phyloP scores from a whole-genome alignment of 1,140 invertebrate species.

The Drosophila malerkotliana region DNA sequence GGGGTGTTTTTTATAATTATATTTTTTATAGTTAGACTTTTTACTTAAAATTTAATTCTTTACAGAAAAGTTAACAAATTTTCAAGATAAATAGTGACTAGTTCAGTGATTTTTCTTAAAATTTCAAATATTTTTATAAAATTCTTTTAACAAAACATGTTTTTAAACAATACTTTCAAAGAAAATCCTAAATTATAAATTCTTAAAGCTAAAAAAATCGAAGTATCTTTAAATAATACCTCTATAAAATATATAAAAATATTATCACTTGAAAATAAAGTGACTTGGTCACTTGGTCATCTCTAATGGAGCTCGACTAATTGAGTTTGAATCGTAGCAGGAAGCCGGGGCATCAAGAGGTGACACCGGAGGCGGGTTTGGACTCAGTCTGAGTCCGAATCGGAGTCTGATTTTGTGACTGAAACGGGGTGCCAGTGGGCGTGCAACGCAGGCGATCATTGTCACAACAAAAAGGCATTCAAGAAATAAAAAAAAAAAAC shows the following conservation, averaged over 20 bases:
- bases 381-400: not conserved
- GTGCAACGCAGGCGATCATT: constrained; percentile 76
- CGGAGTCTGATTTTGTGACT: not conserved
- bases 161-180: no score
- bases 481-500: not conserved
- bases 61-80: no score
- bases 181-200: no score
- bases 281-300: not conserved
- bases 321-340: constrained; percentile 61
- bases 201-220: no score
- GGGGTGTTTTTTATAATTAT: no score
- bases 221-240: no score
- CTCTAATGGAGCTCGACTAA: constrained; percentile 55
- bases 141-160: no score
- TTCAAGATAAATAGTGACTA: no score
- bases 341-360: constrained; percentile 26
- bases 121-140: no score
- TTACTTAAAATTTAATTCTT: not conserved
- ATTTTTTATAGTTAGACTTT: not conserved
- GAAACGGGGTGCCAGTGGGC: constrained; percentile 44
- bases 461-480: constrained; percentile 46
- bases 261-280: no score
- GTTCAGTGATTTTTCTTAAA: no score
- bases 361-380: constrained; percentile 1
- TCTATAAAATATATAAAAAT: no score